A percentile compares a stretch with the other conserved stretches of the same genome.
Conservation (phyloP, 2,888 invertebrate species). For the Cephus pygmeus region DNA sequence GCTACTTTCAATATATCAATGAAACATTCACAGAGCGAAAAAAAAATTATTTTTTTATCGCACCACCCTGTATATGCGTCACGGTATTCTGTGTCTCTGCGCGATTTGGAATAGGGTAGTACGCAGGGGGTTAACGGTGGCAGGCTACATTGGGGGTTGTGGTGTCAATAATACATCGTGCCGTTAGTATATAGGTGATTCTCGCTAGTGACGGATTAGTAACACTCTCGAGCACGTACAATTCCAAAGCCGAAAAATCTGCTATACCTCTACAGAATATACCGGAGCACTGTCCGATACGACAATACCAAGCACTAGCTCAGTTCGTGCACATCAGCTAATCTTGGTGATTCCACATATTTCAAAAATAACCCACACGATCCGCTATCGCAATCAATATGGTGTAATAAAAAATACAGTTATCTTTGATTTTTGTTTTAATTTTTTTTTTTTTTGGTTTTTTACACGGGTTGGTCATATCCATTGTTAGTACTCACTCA, state of each 20-base stretch:
- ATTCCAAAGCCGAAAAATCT: constrained; percentile 20
- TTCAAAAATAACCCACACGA: not conserved
- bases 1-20: not conserved
- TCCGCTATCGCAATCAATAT: not conserved
- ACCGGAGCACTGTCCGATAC: not conserved
- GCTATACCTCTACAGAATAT: not conserved
- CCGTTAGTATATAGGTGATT: constrained; percentile 48
- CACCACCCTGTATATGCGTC: constrained; percentile 32
- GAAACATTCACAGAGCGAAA: not conserved
- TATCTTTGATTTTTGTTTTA: not conserved
- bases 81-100: constrained; percentile 41
- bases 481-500: not conserved
- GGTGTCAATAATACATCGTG: constrained; percentile 57
- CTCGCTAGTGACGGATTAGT: constrained; percentile 37
- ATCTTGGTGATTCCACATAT: not conserved
- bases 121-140: constrained; percentile 39
- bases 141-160: constrained; percentile 54
- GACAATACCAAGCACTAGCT: not conserved
- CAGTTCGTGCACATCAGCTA: not conserved
- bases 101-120: constrained; percentile 44
- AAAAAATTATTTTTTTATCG: constrained; percentile 22
- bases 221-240: constrained; percentile 33
- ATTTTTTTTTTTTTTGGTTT: not conserved
- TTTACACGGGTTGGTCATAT: not conserved
- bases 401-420: not conserved